phyloP scores from a whole-genome alignment of 2,113 vertebrate genomes.

The Neotragus pygmaeus region DNA sequence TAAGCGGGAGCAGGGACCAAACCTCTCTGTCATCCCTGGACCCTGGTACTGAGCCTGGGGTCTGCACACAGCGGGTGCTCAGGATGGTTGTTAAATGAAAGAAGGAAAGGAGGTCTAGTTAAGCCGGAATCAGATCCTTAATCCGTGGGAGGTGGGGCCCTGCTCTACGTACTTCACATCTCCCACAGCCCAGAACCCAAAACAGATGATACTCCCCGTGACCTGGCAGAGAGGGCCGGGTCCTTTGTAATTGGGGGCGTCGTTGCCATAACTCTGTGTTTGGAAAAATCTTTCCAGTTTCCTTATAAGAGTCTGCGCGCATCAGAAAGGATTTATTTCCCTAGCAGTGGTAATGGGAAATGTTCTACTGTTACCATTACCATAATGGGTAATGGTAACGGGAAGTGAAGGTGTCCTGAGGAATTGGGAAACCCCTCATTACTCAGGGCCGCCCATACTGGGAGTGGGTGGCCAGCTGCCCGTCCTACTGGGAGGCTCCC shows the following conservation, averaged over 20 bases:
- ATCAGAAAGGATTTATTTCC: background rate
- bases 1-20: background rate
- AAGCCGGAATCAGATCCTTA: background rate
- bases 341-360: background rate
- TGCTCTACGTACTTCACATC: accelerated
- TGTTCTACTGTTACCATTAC: background rate
- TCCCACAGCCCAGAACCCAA: background rate
- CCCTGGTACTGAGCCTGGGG: background rate
- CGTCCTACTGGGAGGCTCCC: background rate
- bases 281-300: background rate
- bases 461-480: background rate
- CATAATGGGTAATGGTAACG: background rate
- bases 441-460: background rate
- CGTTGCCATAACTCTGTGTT: background rate
- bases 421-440: background rate
- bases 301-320: background rate
- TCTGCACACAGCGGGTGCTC: background rate
- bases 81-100: background rate
- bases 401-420: background rate
- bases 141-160: background rate
- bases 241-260: background rate
- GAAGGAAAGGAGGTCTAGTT: background rate
- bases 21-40: background rate
- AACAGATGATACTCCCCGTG: background rate
- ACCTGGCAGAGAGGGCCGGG: background rate